Conservation (phyloP, 53 echinoderm and acorn worm genomes). For the Arbacia lixula region DNA sequence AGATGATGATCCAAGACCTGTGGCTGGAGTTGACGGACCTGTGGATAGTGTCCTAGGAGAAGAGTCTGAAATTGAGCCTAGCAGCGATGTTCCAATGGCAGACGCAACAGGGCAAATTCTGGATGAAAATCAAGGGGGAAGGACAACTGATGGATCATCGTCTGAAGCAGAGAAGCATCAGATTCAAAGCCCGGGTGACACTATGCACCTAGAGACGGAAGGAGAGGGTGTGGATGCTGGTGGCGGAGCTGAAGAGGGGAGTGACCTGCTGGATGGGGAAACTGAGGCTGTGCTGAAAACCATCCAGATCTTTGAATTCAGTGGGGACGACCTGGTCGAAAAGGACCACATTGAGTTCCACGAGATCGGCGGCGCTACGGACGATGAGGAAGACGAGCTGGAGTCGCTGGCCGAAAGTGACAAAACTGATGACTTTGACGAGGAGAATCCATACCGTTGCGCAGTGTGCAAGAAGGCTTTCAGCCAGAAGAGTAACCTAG, state of each 20-base stretch:
- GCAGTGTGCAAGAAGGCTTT: constrained; percentile 40
- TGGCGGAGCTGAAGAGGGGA: background rate
- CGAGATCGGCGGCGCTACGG: constrained; percentile 13
- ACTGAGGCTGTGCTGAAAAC: constrained; percentile 38
- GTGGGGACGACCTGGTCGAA: constrained; percentile 49
- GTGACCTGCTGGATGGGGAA: constrained; percentile 13
- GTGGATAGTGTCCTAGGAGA: too few species aligned
- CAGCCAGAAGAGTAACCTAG: constrained; percentile 38
- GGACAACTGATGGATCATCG: too few species aligned
- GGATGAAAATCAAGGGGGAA: too few species aligned
- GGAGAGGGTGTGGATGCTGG: background rate
- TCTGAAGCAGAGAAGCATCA: too few species aligned
- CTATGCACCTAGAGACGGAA: background rate
- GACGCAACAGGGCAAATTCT: too few species aligned
- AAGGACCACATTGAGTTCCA: constrained; percentile 56
- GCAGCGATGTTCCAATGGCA: background rate
- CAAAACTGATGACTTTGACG: constrained; percentile 48
- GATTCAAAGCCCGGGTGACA: too few species aligned
- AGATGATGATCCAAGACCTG: too few species aligned
- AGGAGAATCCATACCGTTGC: constrained; percentile 37
- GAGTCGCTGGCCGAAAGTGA: constrained; percentile 33
- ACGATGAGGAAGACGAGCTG: constrained; percentile 43
- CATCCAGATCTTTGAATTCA: constrained; percentile 53
- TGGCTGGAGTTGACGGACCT: too few species aligned
- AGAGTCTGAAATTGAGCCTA: background rate